Percentiles rank a stretch among this genome's conserved stretches.
phyloP scores from a whole-genome alignment of 1,140 invertebrate genomes.

The Drosophila nigromelanica region DNA sequence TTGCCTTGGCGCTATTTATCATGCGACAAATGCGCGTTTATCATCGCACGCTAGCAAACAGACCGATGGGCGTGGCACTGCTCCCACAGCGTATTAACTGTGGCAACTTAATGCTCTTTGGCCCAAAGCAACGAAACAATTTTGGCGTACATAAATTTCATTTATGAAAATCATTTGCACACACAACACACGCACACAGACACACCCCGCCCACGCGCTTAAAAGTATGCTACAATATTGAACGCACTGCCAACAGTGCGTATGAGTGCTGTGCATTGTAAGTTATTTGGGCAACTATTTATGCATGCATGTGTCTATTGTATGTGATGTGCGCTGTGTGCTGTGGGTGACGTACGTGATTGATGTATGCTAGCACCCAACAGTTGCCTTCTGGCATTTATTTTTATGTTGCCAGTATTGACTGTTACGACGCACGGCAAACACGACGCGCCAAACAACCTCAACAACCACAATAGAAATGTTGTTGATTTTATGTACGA shows the following conservation, averaged over 20 bases:
- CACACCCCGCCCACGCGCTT: background rate
- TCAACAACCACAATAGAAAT: constrained; percentile 45
- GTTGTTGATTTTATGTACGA: constrained; percentile 62
- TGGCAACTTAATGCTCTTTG: constrained; percentile 56
- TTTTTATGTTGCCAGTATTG: constrained; percentile 64
- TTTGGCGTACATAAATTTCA: constrained; percentile 71
- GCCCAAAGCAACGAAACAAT: constrained; percentile 65
- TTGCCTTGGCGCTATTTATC: constrained; percentile 68
- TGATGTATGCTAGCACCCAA: constrained; percentile 58
- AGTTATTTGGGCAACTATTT: constrained; percentile 43
- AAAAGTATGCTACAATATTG: constrained; percentile 55
- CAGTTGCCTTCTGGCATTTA: constrained; percentile 39
- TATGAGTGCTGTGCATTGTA: constrained; percentile 46
- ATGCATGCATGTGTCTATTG: constrained; percentile 25
- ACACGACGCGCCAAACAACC: too few species aligned
- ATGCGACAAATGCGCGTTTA: constrained; percentile 78
- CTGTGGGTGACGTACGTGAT: constrained; percentile 48
- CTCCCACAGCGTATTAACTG: constrained; percentile 51
- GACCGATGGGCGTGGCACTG: constrained; percentile 29
- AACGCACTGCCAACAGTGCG: constrained; percentile 49
- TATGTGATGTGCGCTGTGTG: constrained; percentile 4
- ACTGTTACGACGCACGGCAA: constrained; percentile 6
- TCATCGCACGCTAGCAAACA: constrained; percentile 51
- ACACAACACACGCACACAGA: constrained; percentile 41
- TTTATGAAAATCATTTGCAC: constrained; percentile 79